A percentile compares a stretch with the other conserved stretches of the same genome.
Conservation (phyloP, 1,140 invertebrate genomes). For the Listronotus oregonensis region DNA sequence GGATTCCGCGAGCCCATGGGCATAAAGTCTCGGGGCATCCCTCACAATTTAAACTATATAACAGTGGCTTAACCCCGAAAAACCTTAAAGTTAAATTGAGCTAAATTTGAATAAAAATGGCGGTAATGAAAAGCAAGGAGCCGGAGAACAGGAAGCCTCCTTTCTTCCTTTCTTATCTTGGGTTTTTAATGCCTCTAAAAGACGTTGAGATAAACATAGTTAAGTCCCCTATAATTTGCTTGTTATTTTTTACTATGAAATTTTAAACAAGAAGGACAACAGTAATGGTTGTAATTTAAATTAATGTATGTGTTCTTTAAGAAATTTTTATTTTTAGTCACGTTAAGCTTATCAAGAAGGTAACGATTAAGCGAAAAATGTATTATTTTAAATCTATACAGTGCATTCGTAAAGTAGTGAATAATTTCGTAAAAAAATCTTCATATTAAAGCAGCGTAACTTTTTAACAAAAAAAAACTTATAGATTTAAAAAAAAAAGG, state of each 20-base stretch:
- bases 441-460: no score
- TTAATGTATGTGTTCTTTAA: slow-evolving; percentile 12
- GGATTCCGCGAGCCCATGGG: slow-evolving; percentile 8
- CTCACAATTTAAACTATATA: slow-evolving; percentile 21
- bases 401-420: no score
- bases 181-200: slow-evolving; percentile 23
- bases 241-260: background rate
- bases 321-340: no score
- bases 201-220: slow-evolving; percentile 24
- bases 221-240: slow-evolving; percentile 18
- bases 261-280: slow-evolving; percentile 3
- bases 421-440: no score
- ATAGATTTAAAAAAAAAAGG: no score
- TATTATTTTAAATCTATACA: no score
- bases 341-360: no score
- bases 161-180: slow-evolving; percentile 26
- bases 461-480: no score
- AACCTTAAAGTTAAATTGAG: slow-evolving; percentile 33
- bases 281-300: background rate
- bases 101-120: slow-evolving; percentile 33
- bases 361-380: no score
- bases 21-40: slow-evolving; percentile 7
- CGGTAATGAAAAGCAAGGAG: slow-evolving; percentile 26
- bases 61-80: slow-evolving; percentile 18
- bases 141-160: slow-evolving; percentile 8